These are phyloP conservation scores for Pantala flavescens DNA, from an alignment of 1,140 invertebrate species.

Conservation along the genomic window DNA sequence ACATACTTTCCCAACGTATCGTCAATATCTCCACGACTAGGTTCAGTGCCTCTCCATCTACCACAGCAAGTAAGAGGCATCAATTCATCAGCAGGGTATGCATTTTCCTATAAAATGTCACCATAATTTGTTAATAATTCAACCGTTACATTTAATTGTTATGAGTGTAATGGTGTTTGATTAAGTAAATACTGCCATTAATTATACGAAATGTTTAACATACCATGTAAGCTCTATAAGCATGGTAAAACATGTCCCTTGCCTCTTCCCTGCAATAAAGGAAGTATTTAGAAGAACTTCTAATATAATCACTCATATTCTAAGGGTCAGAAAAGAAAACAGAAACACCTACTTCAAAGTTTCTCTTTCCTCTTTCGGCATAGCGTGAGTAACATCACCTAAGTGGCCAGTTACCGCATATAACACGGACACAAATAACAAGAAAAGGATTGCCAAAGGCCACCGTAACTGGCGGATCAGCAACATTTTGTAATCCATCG, in stretches of 20 bases:
- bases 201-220: conserved; percentile 26
- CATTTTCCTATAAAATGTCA: conserved; percentile 54
- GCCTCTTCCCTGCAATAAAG: conserved; percentile 62
- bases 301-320: conserved; percentile 11
- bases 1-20: conserved; percentile 93
- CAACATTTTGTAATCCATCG: too few species aligned
- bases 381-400: conserved; percentile 25
- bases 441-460: too few species aligned
- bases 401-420: conserved; percentile 12
- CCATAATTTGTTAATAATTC: background rate
- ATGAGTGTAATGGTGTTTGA: too few species aligned
- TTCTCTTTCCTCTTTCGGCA: conserved; percentile 45
- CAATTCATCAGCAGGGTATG: conserved; percentile 95
- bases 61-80: conserved; percentile 95
- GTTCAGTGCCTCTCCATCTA: conserved; percentile 72
- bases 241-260: conserved; percentile 93
- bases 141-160: background rate
- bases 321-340: conserved; percentile 11
- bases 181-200: background rate
- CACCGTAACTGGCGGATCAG: too few species aligned
- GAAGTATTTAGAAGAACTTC: conserved; percentile 12
- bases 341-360: conserved; percentile 39
- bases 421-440: too few species aligned
- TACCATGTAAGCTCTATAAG: conserved; percentile 92
- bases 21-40: conserved; percentile 89